Base-by-base conservation (phyloP, 53 echinoderm and acorn worm species). In the Hippasteria phrygiana region DNA sequence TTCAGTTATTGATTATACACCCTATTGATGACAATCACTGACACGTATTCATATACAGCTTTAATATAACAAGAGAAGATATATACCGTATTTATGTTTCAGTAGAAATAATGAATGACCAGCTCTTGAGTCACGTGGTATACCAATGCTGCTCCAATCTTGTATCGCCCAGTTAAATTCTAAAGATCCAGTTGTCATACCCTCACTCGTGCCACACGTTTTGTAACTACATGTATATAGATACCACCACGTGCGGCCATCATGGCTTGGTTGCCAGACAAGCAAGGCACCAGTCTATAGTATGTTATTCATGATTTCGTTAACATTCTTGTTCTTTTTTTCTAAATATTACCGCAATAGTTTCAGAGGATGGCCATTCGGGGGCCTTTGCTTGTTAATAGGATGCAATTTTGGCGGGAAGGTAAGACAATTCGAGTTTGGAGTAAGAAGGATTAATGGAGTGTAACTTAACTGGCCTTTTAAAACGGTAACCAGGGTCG, bases 61-160 rank as follows among this genome's bases (percentile, higher is more conserved):
- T n/a, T 85, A 85, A 65, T 33, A 22, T 85, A 85, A 85, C 56
- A 78, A 75, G 82, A 85, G 47, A 70, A 71, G 70, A 85, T 85
- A 70, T 53, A 83, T 83, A 70, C 53, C 67, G 50, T 45, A 65
- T 55, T 62, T 41, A 55, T 83, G 48, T 83, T 83, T 83, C 67
- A 83, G 51, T 69, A 69, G 67, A 70, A 83, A 47, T 50, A 83
- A 83, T 7, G 50, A 70, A 50, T 81, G 54, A 48, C 54, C 29
- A 50, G 29, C 80, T 40, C 1, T 41, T 16, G 13, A 72, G 72
- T 72, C 72, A 37, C 75, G 32, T 73, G 43, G n/a, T 41, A 73
- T 43, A 42, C 73, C 41, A n/a, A 16, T 27, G 43, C 73, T 66
- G n/a, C 43, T n/a, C 43, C 43, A 11, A 34, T 73, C 2, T 27